A percentile compares a stretch with the other conserved stretches of the same genome.
phyloP scores from a whole-genome alignment of 2,888 invertebrate genomes.

The Papilio demoleus region DNA sequence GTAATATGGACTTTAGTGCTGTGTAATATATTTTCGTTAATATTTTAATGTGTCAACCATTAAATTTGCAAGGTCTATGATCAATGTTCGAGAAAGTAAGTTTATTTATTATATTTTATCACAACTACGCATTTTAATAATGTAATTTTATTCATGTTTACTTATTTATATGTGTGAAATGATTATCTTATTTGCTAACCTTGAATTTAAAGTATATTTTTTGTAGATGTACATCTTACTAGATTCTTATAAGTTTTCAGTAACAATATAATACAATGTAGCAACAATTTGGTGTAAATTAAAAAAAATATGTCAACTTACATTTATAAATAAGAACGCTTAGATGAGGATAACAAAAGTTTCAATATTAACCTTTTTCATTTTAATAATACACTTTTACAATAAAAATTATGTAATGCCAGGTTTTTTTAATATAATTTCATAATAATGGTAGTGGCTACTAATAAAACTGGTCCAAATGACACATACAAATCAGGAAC shows the following conservation, averaged over 20 bases:
- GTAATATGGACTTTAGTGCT: constrained; percentile 10
- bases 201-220: background rate
- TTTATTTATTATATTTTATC: background rate
- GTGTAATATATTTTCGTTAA: background rate
- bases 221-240: background rate
- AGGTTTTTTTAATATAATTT: background rate
- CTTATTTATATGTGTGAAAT: background rate
- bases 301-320: too few species aligned
- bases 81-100: constrained; percentile 20
- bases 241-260: background rate
- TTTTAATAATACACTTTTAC: background rate
- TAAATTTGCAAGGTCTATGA: constrained; percentile 21
- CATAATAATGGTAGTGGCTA: background rate
- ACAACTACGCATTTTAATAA: too few species aligned
- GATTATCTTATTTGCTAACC: background rate
- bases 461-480: background rate
- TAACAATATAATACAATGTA: background rate
- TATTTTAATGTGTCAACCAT: background rate
- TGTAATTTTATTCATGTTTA: background rate
- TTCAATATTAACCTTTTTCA: too few species aligned
- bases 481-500: background rate
- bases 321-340: too few species aligned
- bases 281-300: too few species aligned
- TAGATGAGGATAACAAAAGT: too few species aligned
- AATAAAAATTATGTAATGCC: background rate